Evolutionary conservation across 2,888 invertebrate genomes (phyloP).

Genomic region (Synergus laeviventris): DNA sequence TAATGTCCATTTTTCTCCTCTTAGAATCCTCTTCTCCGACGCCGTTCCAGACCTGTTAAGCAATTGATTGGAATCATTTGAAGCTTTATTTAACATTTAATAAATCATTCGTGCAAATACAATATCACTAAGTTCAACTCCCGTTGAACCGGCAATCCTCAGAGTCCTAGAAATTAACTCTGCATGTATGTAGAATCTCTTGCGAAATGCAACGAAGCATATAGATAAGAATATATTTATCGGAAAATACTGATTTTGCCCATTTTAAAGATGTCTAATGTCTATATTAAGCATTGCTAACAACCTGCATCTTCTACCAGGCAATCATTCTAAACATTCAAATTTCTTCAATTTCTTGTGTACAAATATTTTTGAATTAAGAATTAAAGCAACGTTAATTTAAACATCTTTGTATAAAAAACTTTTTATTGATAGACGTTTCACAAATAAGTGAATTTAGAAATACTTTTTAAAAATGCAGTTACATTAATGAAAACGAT

Average conservation of each 20-base stretch:
- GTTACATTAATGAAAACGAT: neutral
- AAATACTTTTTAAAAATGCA: neutral
- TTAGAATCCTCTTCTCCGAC: conserved; percentile 77
- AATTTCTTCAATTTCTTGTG: neutral
- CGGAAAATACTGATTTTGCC: conserved; percentile 34
- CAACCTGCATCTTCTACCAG: neutral
- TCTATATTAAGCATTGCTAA: conserved; percentile 18
- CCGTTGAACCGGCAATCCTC: conserved; percentile 52
- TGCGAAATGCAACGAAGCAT: conserved; percentile 34
- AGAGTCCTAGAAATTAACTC: conserved; percentile 6
- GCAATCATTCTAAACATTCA: too few species aligned
- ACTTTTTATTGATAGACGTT: too few species aligned
- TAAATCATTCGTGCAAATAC: conserved; percentile 7
- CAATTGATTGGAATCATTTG: conserved; percentile 36
- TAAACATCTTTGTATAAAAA: too few species aligned
- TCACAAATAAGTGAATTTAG: too few species aligned
- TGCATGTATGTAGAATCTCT: conserved; percentile 22
- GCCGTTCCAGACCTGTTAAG: conserved; percentile 70
- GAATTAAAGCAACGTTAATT: neutral
- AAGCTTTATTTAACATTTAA: conserved; percentile 57
- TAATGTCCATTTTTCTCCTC: conserved; percentile 82
- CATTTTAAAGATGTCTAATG: conserved; percentile 19
- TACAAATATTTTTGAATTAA: neutral
- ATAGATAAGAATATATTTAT: conserved; percentile 24
- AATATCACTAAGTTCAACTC: conserved; percentile 66